Conservation (phyloP, 2,797 vertebrate species). For the Oophaga sylvatica region DNA sequence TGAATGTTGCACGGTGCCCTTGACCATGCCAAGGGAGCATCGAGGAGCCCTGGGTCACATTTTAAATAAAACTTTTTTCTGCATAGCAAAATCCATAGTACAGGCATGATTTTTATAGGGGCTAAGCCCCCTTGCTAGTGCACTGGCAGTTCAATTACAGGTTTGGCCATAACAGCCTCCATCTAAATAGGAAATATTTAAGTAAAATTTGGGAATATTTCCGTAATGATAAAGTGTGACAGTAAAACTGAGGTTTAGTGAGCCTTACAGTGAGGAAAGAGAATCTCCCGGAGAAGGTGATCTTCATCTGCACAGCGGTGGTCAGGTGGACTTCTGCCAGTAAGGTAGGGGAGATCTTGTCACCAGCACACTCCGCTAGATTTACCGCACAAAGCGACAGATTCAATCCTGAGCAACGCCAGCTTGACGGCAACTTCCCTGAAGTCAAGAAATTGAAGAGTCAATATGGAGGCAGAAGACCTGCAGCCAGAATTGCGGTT, state of each 20-base stretch:
- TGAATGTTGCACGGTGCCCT: no score
- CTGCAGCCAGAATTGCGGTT: background rate
- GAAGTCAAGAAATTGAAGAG: background rate
- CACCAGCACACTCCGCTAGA: slow-evolving; percentile 89
- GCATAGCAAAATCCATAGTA: no score
- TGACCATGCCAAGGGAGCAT: no score
- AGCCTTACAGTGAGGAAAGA: slow-evolving; percentile 86
- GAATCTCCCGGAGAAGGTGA: slow-evolving; percentile 80
- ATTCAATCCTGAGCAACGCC: slow-evolving; percentile 85
- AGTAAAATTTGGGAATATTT: background rate
- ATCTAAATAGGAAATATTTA: no score
- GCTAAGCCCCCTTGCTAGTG: no score
- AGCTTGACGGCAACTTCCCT: slow-evolving; percentile 90
- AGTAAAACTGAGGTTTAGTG: background rate
- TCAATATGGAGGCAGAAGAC: background rate
- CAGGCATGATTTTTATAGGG: no score
- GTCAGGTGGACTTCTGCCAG: slow-evolving; percentile 92
- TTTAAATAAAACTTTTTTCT: no score
- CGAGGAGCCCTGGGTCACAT: no score
- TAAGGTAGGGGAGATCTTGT: slow-evolving; percentile 85
- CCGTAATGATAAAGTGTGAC: background rate
- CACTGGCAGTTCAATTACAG: no score
- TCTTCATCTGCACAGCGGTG: slow-evolving; percentile 87
- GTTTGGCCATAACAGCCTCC: no score
- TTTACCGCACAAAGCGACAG: slow-evolving; percentile 93